Evolutionary conservation across 2,888 invertebrate species (phyloP).

Genomic region (Artemia sinica): DNA sequence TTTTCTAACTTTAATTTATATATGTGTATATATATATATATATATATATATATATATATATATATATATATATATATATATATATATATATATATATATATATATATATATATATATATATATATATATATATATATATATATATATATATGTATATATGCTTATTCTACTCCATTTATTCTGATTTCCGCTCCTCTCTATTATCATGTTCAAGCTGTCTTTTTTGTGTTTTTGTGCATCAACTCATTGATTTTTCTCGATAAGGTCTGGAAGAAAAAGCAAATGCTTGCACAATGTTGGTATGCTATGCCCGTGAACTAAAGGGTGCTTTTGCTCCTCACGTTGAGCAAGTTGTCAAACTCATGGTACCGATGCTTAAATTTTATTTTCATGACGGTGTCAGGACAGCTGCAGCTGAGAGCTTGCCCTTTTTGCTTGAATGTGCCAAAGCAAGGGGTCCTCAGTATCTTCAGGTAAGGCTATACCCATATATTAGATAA

Average conservation of each 20-base stretch:
- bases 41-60: no score
- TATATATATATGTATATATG: no score
- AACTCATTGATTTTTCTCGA: slow-evolving; percentile 21
- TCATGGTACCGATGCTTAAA: slow-evolving; percentile 74
- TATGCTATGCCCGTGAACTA: slow-evolving; percentile 80
- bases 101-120: no score
- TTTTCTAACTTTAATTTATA: no score
- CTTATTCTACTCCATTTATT: not conserved
- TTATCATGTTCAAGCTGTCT: no score
- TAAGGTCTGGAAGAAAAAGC: slow-evolving; percentile 81
- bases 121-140: no score
- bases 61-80: no score
- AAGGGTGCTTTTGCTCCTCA: slow-evolving; percentile 63
- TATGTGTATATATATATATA: no score
- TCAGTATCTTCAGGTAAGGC: slow-evolving; percentile 22
- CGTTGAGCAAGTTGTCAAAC: slow-evolving; percentile 59
- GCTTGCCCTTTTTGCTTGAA: slow-evolving; percentile 67
- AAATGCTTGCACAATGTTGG: slow-evolving; percentile 87
- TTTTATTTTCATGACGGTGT: slow-evolving; percentile 88
- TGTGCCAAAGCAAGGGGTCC: slow-evolving; percentile 63
- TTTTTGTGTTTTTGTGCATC: no score
- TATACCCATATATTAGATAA: not conserved
- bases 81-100: no score
- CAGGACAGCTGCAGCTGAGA: slow-evolving; percentile 78
- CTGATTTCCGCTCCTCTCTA: no score